Percentiles rank a stretch among this genome's conserved stretches.
These are phyloP conservation scores for Alviniconcha marisindica DNA, from an alignment of 1,140 invertebrate genomes.

Conservation along the genomic window DNA sequence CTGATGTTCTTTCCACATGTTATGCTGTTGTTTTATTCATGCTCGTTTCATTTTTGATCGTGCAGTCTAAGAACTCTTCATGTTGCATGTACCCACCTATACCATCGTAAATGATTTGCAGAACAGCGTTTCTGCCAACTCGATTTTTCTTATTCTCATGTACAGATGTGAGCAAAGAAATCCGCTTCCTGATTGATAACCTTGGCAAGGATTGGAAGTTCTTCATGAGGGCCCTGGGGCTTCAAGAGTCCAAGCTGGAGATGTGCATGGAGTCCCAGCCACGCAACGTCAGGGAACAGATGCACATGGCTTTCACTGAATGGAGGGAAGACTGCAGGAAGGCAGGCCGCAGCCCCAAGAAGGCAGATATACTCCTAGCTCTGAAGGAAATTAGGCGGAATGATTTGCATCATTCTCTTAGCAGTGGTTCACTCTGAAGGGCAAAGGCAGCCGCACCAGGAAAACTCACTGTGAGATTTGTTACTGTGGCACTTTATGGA, in stretches of 20 bases:
- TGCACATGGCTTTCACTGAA: conserved; percentile 54
- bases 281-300: conserved; percentile 58
- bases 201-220: conserved; percentile 63
- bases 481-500: too few relatives aligned
- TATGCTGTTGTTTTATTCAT: too few relatives aligned
- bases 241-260: conserved; percentile 57
- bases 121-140: too few relatives aligned
- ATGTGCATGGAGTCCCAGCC: conserved; percentile 49
- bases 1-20: too few relatives aligned
- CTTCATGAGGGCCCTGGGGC: conserved; percentile 57
- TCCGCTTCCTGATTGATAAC: conserved; percentile 54
- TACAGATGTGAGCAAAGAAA: conserved; percentile 57
- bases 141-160: too few relatives aligned
- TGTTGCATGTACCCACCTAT: too few relatives aligned
- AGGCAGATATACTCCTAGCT: neutral
- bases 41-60: too few relatives aligned
- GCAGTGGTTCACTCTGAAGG: neutral
- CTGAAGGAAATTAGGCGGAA: conserved; percentile 21
- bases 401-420: conserved; percentile 10
- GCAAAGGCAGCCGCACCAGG: too few relatives aligned
- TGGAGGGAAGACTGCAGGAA: conserved; percentile 44
- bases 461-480: too few relatives aligned
- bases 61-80: too few relatives aligned
- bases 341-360: neutral
- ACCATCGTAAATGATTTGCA: too few relatives aligned